Evolutionary conservation across 1,140 invertebrate genomes (phyloP), one percentile per base, ranked within the genome.

Genomic region (Heliconius congener): DNA sequence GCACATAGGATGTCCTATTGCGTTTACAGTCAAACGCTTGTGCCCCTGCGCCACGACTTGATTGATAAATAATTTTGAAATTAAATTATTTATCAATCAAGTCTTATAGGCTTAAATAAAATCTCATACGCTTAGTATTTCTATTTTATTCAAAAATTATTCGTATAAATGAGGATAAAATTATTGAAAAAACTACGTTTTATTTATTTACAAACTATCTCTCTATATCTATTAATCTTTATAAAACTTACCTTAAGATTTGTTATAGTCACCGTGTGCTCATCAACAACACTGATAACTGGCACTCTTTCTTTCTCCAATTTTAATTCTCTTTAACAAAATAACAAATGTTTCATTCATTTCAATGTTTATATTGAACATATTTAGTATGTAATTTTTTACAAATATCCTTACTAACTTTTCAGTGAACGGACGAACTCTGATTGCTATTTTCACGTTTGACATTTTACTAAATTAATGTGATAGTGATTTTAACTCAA

Each of bases 171-270:
- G 4, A 19, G 16, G 16, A 52, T 52, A 18, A 52, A 52, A 52
- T 2, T 5, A 52, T 6, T 52, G 42, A 46, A 46, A 52, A 3
- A 46, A 46, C 3, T 46, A 0, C 42, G 11, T 46, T 13, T 3
- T 46, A 13, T 46, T 46, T 46, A 0, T 13, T 13, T 46, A 46
- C 50, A 52, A 52, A 19, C 0, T 52, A 52, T 0, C 42, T 46
- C 11, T 46, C 3, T 46, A 13, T 50, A 50, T 50, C 4, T 4
- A 5, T 18, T 18, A 50, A 50, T 18, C 30, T 23, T 75, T 57
- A n/a, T 57, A 19, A 55, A 27, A 88, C 89, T 93, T 94, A 95
- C 95, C 92, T 95, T 96, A 19, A 95, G 87, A 85, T 96, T 96
- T 23, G 95, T 96, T 42, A 95, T 94, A 23, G 95, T 91, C 18